These are phyloP conservation scores for Zaprionus camerounensis DNA, from an alignment of 1,140 invertebrate species.

Conservation along the genomic window DNA sequence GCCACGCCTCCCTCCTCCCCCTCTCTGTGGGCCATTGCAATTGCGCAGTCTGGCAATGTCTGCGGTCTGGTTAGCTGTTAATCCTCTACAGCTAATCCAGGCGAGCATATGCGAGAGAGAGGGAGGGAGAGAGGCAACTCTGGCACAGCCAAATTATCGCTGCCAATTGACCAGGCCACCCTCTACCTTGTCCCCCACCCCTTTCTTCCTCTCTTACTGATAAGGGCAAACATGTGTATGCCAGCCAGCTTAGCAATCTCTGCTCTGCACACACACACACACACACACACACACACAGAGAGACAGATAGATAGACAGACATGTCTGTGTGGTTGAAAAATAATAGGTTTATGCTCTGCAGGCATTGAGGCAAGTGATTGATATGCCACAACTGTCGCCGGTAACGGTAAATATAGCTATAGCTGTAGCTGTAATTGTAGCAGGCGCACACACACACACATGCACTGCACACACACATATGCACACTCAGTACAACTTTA, in stretches of 20 bases:
- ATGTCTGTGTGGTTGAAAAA: conserved; percentile 61
- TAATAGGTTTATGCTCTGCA: conserved; percentile 62
- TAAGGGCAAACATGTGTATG: conserved; percentile 50
- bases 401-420: conserved; percentile 11
- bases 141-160: conserved; percentile 44
- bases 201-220: neutral
- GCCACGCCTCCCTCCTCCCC: neutral
- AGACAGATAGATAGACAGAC: conserved; percentile 12
- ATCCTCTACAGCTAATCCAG: conserved; percentile 43
- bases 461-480: neutral
- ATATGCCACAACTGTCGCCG: conserved; percentile 71
- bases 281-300: conserved; percentile 5
- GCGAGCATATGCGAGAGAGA: conserved; percentile 42
- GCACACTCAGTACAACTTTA: conserved; percentile 54
- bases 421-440: conserved; percentile 26
- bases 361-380: conserved; percentile 66
- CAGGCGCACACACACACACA: neutral
- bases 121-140: neutral
- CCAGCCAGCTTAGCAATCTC: conserved; percentile 29
- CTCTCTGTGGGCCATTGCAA: neutral
- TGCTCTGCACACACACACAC: conserved; percentile 3
- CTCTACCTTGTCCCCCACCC: neutral
- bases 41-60: conserved; percentile 13
- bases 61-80: conserved; percentile 49
- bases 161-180: conserved; percentile 41